Evolutionary conservation across 2,113 vertebrate species (phyloP), one percentile per base, ranked within the genome.

Genomic region (Cynopterus brachyotis): DNA sequence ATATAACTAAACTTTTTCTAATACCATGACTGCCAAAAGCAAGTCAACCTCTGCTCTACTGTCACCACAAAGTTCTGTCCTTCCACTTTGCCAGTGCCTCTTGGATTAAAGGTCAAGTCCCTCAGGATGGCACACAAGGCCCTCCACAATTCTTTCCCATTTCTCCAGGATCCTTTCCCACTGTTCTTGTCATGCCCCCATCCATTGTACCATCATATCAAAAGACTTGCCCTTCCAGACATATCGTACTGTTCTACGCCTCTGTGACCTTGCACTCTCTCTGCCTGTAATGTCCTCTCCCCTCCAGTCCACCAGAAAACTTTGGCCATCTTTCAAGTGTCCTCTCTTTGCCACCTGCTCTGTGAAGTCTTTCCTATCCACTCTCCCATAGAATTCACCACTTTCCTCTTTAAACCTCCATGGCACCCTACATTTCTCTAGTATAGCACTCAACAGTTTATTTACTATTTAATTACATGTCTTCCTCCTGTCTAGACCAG

Each of bases 191-290:
- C 28, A n/a, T 3, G 9, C 3, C 32, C 50, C 26, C 24, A 24
- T 3, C 50, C 53, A 45, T 30, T 0, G 0, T 22, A 15, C 30
- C 8, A 12, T 30, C 79, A 64, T 12, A 20, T 40, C 35, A 4
- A 47, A 78, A 53, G 35, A 35, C 17, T 22, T 37, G 26, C 26
- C 37, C 55, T 66, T 40, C 57, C 47, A 62, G 76, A 35, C 6
- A 7, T 3, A 1, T 20, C 24, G 0, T 12, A 4, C 24, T n/a
- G 26, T 37, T 75, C 42, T 10, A 9, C 8, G 30, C 42, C 32
- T 40, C 69, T 20, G 10, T 26, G 55, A 13, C 32, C 66, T 17
- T 75, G 24, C 0, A 2, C 4, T 1, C 45, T 42, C 32, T 53
- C 75, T 83, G 87, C 35, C 64, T 35, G 16, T 24, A 47, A 59